Evolutionary conservation across 1,140 invertebrate species (phyloP).

Genomic region (Venturia canescens): DNA sequence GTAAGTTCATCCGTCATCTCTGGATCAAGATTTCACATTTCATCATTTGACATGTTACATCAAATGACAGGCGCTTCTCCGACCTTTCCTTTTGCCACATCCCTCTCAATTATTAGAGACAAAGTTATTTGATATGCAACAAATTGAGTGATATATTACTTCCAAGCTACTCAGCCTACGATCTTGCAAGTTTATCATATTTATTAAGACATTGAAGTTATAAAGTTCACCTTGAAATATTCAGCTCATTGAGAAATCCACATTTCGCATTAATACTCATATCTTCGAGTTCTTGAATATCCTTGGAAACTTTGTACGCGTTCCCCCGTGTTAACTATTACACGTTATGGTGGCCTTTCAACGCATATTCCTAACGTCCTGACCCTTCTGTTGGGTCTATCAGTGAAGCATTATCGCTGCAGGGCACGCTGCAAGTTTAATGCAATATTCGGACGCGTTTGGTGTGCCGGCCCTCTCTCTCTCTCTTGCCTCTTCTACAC

Average conservation of each 20-base stretch:
- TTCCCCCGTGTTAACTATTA: slow-evolving; percentile 31
- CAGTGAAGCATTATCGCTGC: slow-evolving; percentile 48
- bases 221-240: neutral
- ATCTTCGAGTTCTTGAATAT: slow-evolving; percentile 39
- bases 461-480: neutral
- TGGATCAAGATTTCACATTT: neutral
- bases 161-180: no score
- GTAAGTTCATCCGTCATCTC: neutral
- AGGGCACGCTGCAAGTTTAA: slow-evolving; percentile 55
- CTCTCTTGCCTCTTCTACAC: neutral
- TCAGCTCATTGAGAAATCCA: neutral
- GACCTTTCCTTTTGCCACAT: no score
- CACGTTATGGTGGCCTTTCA: slow-evolving; percentile 9
- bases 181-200: no score
- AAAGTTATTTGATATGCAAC: no score
- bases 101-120: no score
- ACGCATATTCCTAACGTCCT: slow-evolving; percentile 8
- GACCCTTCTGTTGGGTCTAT: slow-evolving; percentile 38
- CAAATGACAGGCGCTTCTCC: no score
- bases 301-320: neutral
- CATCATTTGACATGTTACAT: no score
- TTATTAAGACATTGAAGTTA: neutral
- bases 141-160: no score
- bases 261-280: slow-evolving; percentile 14
- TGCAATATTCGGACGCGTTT: slow-evolving; percentile 44